Evolutionary conservation across 2,888 invertebrate species (phyloP), one percentile per base, ranked within the genome.

Genomic region (Cataglyphis rosenhaueri): DNA sequence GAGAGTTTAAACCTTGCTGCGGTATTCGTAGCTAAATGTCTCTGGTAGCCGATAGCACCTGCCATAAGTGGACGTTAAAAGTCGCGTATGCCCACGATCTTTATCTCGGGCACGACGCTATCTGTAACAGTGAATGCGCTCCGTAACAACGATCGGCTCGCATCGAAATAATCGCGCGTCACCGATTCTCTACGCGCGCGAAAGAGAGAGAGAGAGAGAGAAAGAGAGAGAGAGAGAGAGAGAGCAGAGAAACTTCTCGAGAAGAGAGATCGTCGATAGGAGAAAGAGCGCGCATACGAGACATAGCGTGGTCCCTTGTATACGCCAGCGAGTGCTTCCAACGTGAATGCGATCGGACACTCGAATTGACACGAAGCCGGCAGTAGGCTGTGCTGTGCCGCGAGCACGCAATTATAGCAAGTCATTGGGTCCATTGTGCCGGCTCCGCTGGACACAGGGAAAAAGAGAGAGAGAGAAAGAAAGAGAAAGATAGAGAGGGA

Each of bases 371-470:
- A 88, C 87, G 85, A 88, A 84, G 84, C 83, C 83, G 78, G 65
- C 85, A 84, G 87, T 89, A 90, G 89, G 88, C 87, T 84, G 85
- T 87, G 85, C 87, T 74, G 83, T 18, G 65, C 74, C 86, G 71
- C 73, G 71, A 86, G 81, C 84, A 84, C 84, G 86, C 85, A 90
- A 85, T 89, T 91, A 86, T 87, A 84, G 87, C 91, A 83, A 92
- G 92, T 92, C 92, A 92, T 87, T 88, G 85, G 81, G 78, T 32
- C 87, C 82, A 89, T 91, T 89, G 90, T 92, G 78, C 81, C 73
- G 81, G 74, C 64, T 81, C 78, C 75, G 64, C 66, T 76, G 62
- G 64, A 64, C 71, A 73, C 66, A 48, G 25, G 66, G 78, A 79
- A 44, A 76, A 38, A 79, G 59, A 79, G 59, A 79, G 59, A 74